A percentile compares a stretch with the other conserved stretches of the same genome.
Conservation (phyloP, 1,140 invertebrate species). For the Drepana arcuata region DNA sequence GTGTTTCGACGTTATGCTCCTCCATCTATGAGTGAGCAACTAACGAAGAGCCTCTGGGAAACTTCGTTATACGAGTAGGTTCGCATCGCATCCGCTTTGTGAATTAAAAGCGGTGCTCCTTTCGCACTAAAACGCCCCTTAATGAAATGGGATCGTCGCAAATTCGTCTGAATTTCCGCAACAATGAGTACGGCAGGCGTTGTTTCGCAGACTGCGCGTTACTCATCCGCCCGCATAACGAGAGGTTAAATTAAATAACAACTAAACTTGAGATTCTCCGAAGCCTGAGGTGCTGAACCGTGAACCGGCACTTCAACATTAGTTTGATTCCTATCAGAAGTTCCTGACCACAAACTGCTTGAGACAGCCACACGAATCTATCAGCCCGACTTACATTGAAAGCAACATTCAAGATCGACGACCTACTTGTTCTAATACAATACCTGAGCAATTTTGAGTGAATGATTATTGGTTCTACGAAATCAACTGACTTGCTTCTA, state of each 20-base stretch:
- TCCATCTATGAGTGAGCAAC: slow-evolving; percentile 40
- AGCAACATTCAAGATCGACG: too few species aligned
- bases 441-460: too few species aligned
- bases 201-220: slow-evolving; percentile 28
- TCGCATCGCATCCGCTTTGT: slow-evolving; percentile 42
- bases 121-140: slow-evolving; percentile 53
- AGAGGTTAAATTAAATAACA: slow-evolving; percentile 63
- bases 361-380: too few species aligned
- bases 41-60: slow-evolving; percentile 57
- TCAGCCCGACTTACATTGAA: too few species aligned
- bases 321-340: slow-evolving; percentile 53
- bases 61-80: slow-evolving; percentile 50
- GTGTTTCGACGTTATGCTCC: slow-evolving; percentile 12
- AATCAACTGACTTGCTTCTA: too few species aligned
- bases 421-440: too few species aligned
- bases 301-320: slow-evolving; percentile 38
- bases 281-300: slow-evolving; percentile 26
- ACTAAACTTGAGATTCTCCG: slow-evolving; percentile 40
- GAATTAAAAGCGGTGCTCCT: slow-evolving; percentile 46
- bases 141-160: slow-evolving; percentile 57
- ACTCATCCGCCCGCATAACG: slow-evolving; percentile 40
- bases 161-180: slow-evolving; percentile 61
- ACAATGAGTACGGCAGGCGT: slow-evolving; percentile 44
- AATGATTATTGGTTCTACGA: too few species aligned
- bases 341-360: slow-evolving; percentile 53